A percentile compares a stretch with the other conserved stretches of the same genome.
These are phyloP conservation scores for Gallinago media DNA, from an alignment of 2,113 vertebrate genomes.

Conservation along the genomic window DNA sequence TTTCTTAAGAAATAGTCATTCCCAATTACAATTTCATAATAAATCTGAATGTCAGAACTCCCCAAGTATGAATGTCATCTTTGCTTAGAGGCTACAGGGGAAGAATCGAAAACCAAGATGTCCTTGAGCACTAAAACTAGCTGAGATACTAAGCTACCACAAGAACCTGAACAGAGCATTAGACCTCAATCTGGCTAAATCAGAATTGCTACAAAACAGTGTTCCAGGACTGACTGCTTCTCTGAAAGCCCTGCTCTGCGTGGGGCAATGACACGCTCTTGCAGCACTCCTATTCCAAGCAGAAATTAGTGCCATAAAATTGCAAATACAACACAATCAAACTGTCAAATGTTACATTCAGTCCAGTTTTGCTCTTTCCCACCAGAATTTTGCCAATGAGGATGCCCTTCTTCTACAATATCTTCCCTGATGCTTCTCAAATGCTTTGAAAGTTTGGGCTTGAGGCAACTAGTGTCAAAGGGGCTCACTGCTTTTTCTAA, in stretches of 20 bases:
- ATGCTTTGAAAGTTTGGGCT: neutral
- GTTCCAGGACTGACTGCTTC: neutral
- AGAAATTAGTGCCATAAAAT: neutral
- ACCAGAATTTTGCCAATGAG: neutral
- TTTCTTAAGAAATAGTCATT: slow-evolving; percentile 70
- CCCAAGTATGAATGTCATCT: slow-evolving; percentile 47
- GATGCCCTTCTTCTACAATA: neutral
- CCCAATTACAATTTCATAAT: slow-evolving; percentile 69
- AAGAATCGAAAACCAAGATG: neutral
- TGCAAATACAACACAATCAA: neutral
- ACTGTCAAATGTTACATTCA: neutral
- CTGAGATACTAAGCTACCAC: neutral
- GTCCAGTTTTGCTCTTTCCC: neutral
- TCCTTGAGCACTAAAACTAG: slow-evolving; percentile 1
- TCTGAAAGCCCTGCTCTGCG: accelerated
- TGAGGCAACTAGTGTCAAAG: neutral
- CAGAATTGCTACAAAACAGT: neutral
- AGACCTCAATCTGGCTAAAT: neutral
- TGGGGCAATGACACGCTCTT: neutral
- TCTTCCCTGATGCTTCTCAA: neutral
- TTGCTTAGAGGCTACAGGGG: slow-evolving; percentile 33
- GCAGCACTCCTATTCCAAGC: neutral
- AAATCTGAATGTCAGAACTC: slow-evolving; percentile 75
- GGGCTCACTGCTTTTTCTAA: neutral
- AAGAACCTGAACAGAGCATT: neutral